phyloP scores from a whole-genome alignment of 2,797 vertebrate species.

The Pogonophryne albipinna region DNA sequence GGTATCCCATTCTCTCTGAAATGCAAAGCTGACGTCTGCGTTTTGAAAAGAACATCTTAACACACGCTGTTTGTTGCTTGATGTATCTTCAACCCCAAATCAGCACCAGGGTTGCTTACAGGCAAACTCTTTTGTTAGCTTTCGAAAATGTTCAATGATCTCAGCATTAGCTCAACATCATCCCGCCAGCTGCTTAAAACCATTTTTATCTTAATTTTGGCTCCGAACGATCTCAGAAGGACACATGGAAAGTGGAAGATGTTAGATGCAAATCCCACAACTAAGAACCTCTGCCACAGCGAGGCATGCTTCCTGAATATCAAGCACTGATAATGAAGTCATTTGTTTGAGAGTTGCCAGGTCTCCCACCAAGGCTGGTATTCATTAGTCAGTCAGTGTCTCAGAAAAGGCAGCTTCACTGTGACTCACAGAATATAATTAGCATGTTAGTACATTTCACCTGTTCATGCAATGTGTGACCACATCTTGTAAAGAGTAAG shows the following conservation, averaged over 20 bases:
- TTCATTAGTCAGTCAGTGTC: slow-evolving; percentile 85
- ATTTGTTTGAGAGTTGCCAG: slow-evolving; percentile 86
- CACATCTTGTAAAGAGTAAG: slow-evolving; percentile 44
- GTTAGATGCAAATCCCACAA: slow-evolving; percentile 69
- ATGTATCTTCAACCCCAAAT: slow-evolving; percentile 75
- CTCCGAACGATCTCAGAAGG: slow-evolving; percentile 65
- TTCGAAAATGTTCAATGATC: slow-evolving; percentile 60
- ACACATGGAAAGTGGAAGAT: slow-evolving; percentile 66
- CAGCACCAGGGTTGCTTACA: slow-evolving; percentile 71
- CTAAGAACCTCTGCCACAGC: slow-evolving; percentile 70
- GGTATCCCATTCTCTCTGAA: slow-evolving; percentile 73
- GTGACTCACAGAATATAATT: slow-evolving; percentile 81
- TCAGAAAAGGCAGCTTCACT: slow-evolving; percentile 70
- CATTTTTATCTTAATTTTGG: slow-evolving; percentile 2
- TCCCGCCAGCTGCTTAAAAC: slow-evolving; percentile 34
- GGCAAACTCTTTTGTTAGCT: slow-evolving; percentile 74
- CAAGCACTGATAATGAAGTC: slow-evolving; percentile 85
- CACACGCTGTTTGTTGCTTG: slow-evolving; percentile 66
- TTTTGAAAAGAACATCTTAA: slow-evolving; percentile 71
- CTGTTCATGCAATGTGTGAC: slow-evolving; percentile 65
- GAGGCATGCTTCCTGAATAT: slow-evolving; percentile 82
- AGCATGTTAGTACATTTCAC: slow-evolving; percentile 76
- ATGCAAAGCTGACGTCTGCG: slow-evolving; percentile 72
- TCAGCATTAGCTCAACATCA: slow-evolving; percentile 53
- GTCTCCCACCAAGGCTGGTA: slow-evolving; percentile 82